These are phyloP conservation scores for Pterostichus madidus DNA, from an alignment of 2,888 invertebrate species.

Conservation along the genomic window DNA sequence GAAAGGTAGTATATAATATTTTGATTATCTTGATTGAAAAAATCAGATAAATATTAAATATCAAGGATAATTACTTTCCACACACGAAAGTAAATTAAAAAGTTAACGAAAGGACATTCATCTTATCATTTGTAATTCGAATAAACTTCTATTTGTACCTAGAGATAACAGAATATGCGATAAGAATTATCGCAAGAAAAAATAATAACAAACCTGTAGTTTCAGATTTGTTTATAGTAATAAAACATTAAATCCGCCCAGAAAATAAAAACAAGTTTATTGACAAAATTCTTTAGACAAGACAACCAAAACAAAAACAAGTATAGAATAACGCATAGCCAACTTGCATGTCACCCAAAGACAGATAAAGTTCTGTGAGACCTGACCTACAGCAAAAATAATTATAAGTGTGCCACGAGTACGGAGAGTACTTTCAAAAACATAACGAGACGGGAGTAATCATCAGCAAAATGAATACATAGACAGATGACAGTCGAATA, in stretches of 20 bases:
- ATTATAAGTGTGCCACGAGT: constrained; percentile 41
- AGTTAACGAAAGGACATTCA: constrained; percentile 15
- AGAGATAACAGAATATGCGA: not conserved
- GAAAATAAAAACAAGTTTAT: constrained; percentile 1
- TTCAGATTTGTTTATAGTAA: not conserved
- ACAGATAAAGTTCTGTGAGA: constrained; percentile 17
- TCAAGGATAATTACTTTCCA: constrained; percentile 7
- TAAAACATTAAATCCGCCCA: not conserved
- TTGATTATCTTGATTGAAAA: constrained; percentile 1
- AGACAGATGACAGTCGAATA: constrained; percentile 1
- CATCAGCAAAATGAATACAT: constrained; percentile 19
- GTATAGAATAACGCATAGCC: not conserved
- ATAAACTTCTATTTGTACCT: not conserved
- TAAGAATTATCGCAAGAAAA: constrained; percentile 17
- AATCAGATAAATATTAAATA: constrained; percentile 7
- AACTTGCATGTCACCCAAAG: constrained; percentile 25
- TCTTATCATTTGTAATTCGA: constrained; percentile 6
- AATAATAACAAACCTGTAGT: constrained; percentile 17
- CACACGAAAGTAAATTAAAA: constrained; percentile 17
- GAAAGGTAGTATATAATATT: constrained; percentile 3
- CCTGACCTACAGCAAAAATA: constrained; percentile 49
- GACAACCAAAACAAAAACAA: constrained; percentile 14
- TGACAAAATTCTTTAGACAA: not conserved
- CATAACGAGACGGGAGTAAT: constrained; percentile 28
- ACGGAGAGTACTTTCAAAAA: constrained; percentile 39